Evolutionary conservation across 2,113 vertebrate species (phyloP), one percentile per base, ranked within the genome.

Genomic region (Noturus placidus): DNA sequence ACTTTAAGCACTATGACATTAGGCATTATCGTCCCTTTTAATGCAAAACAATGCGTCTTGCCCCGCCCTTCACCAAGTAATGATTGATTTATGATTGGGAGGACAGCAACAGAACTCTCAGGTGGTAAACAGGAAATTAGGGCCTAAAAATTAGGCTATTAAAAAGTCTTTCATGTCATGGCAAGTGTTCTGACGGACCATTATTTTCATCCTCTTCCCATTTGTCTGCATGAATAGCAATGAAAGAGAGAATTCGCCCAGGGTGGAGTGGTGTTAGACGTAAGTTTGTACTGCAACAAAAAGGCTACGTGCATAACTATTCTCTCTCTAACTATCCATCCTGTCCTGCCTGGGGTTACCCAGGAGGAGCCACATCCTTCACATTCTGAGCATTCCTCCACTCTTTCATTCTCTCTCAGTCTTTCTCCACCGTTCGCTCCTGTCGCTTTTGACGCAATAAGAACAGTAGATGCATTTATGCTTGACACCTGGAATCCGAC

Each of bases 361-460:
- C 80, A 54, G 59, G 85, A 85, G 86, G 88, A 90, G 87, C 90
- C 79, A 80, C 92, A 91, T 95, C 91, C 70, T 89, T 92, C 27
- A 87, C 94, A 95, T 95, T 93, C 94, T 93, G 72, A 88, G 92
- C 92, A 94, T 95, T 95, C 95, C 91, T 63, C 6, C 25, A 19
- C 70, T 83, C 20, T 72, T 57, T 87, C 52, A 70, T 52, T 67
- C 69, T 88, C 42, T 84, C 38, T 59, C 74, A 46, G 54, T 83
- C 63, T 70, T 11, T 80, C n/a, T 61, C 27, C 63, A 56, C 35
- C 54, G 17, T 65, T 78, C 86, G 50, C 46, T 57, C 82, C 42
- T 17, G n/a, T 63, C 50, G 52, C 70, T n/a, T 38, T 84, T 72
- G 82, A 61, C 46, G 72, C 83, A 77, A 19, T 67, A 86, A 74